Conservation (phyloP, 2,888 invertebrate genomes). For the Megastigmus dorsalis region DNA sequence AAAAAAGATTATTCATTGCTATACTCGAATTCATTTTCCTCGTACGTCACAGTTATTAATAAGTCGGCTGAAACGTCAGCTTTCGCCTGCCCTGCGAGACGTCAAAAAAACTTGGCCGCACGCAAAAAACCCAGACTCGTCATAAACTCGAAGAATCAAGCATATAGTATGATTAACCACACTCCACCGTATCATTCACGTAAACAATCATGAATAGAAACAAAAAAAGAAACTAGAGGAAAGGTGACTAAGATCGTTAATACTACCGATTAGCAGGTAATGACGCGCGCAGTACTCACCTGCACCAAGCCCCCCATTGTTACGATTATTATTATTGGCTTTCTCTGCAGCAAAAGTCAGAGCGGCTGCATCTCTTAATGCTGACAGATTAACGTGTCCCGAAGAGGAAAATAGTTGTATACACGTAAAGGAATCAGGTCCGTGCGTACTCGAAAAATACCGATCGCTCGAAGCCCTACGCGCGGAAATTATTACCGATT, state of each 20-base stretch:
- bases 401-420: no score
- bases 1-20: no score
- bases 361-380: slow-evolving; percentile 3
- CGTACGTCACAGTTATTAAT: no score
- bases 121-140: not conserved
- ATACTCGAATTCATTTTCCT: no score
- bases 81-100: not conserved
- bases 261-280: not conserved
- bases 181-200: no score
- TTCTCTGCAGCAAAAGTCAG: no score
- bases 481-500: slow-evolving; percentile 46
- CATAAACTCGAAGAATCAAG: not conserved
- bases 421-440: no score
- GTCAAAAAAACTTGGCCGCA: not conserved
- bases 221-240: no score
- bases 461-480: not conserved
- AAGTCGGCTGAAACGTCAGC: no score
- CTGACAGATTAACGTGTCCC: slow-evolving; percentile 34
- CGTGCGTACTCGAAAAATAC: no score
- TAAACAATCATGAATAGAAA: no score
- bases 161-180: no score
- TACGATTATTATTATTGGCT: slow-evolving; percentile 1
- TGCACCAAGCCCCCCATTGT: slow-evolving; percentile 1
- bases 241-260: slow-evolving; percentile 7
- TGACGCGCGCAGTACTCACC: not conserved